Conservation (phyloP, 2,888 invertebrate species). For the Nomada hirtipes region DNA sequence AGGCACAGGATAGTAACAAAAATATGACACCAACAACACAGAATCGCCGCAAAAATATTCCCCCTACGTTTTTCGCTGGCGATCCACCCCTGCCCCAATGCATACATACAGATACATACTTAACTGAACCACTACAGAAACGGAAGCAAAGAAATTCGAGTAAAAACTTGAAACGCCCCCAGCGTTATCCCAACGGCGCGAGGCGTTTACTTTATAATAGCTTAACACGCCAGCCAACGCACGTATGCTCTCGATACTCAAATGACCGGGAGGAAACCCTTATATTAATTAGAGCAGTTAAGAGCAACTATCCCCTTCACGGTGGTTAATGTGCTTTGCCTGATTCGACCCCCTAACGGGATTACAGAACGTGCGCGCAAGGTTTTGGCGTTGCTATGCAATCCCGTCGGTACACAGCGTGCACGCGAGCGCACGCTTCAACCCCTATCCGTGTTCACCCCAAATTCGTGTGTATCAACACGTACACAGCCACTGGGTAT, state of each 20-base stretch:
- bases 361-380: slow-evolving; percentile 76
- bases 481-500: slow-evolving; percentile 12
- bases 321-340: slow-evolving; percentile 79
- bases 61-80: too few species aligned
- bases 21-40: too few species aligned
- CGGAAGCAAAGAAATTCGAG: too few species aligned
- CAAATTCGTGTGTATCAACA: background rate
- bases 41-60: too few species aligned
- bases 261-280: slow-evolving; percentile 74
- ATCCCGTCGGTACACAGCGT: slow-evolving; percentile 68
- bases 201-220: slow-evolving; percentile 45
- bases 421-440: slow-evolving; percentile 11
- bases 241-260: slow-evolving; percentile 53
- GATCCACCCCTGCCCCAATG: too few species aligned
- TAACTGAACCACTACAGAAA: too few species aligned
- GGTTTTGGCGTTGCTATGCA: slow-evolving; percentile 75
- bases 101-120: too few species aligned
- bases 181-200: background rate
- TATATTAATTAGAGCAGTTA: slow-evolving; percentile 83
- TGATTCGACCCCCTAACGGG: slow-evolving; percentile 82
- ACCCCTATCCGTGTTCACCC: slow-evolving; percentile 12
- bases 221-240: slow-evolving; percentile 46
- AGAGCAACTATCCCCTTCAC: slow-evolving; percentile 76
- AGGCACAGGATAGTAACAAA: too few species aligned
- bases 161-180: background rate